Evolutionary conservation across 1,140 invertebrate genomes (phyloP).

Genomic region (Liolophura sinensis): DNA sequence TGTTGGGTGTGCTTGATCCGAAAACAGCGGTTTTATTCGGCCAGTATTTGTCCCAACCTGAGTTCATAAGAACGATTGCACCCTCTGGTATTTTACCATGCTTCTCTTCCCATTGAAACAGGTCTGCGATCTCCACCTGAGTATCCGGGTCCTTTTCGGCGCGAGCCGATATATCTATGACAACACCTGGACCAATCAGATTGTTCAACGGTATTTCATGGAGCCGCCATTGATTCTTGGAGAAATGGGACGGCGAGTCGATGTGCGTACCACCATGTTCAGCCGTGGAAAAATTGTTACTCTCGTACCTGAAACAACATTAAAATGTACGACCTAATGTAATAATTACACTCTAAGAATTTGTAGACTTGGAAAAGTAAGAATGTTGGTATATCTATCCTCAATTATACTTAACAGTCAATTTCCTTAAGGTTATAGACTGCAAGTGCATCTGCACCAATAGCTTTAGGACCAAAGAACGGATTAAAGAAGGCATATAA

Average conservation of each 20-base stretch:
- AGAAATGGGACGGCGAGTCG: constrained; percentile 72
- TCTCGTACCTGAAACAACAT: constrained; percentile 59
- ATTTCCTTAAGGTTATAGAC: no score
- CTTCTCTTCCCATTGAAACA: constrained; percentile 30
- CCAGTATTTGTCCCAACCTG: constrained; percentile 36
- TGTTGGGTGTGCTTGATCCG: constrained; percentile 12
- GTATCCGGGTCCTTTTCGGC: constrained; percentile 38
- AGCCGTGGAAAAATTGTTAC: constrained; percentile 64
- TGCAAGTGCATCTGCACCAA: no score
- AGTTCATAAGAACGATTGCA: constrained; percentile 40
- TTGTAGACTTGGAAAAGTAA: no score
- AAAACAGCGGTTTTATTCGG: constrained; percentile 33
- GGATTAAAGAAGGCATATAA: no score
- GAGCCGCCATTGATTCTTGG: constrained; percentile 61
- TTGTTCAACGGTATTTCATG: constrained; percentile 67
- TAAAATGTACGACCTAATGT: no score
- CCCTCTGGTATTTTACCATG: constrained; percentile 32
- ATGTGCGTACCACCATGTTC: constrained; percentile 72
- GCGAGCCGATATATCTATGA: constrained; percentile 64
- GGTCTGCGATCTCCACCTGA: no score
- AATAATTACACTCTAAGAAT: no score
- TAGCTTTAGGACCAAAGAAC: no score
- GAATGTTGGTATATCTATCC: no score
- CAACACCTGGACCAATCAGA: constrained; percentile 64
- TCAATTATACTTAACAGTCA: no score